Evolutionary conservation across 2,888 invertebrate genomes (phyloP), one percentile per base, ranked within the genome.

Genomic region (Mythimna vitellina): DNA sequence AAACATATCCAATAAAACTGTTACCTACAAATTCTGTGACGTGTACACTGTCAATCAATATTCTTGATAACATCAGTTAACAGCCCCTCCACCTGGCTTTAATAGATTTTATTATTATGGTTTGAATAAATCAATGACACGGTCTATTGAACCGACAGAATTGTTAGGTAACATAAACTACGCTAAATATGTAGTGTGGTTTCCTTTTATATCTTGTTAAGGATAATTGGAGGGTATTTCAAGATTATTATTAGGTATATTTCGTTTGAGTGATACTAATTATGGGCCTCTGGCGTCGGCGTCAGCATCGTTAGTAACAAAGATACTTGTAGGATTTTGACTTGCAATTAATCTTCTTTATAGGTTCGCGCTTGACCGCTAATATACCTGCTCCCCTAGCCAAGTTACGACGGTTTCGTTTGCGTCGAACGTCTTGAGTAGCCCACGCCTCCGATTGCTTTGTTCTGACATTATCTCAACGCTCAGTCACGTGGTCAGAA

Each of bases 121-220:
- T 35, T 60, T 53, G 71, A 82, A 86, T 88, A 80, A 88, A 89
- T 86, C 88, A 88, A 90, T 90, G 86, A 65, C 81, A 88, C 83
- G 88, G 84, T 78, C 82, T 75, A 89, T 88, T 82, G 78, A 72
- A 80, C 81, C 70, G 69, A 75, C 74, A 22, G 58, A 25, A 9
- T 49, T 60, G 38, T 58, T 65, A 22, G 57, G n/a, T 53, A 10
- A 38, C 32, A 66, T 67, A 82, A 67, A 66, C 32, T 66, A 65
- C n/a, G 49, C 62, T 67, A 57, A 54, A 58, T 53, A 46, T 46
- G 6, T 46, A 38, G 66, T 82, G 67, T 5, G 25, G 60, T 71
- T 66, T 57, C 82, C 73, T 61, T 53, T 20, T 38, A 38, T 38
- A n/a, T 54, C 73, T 82, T 78, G 60, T 82, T 79, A 71, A 14